These are phyloP conservation scores for Galerucella pusilla DNA, from an alignment of 2,888 invertebrate genomes.

Conservation along the genomic window DNA sequence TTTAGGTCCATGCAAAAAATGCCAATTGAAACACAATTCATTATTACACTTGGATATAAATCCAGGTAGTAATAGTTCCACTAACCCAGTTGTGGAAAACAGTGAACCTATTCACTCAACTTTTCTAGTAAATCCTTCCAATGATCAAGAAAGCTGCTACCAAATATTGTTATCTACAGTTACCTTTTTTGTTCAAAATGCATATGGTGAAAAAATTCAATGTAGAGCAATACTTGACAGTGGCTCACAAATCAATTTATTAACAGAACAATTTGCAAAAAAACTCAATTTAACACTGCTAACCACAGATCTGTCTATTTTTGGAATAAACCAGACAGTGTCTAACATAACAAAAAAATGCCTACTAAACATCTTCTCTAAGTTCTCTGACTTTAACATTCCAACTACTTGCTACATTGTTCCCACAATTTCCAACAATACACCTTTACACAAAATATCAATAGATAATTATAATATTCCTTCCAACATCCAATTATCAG, in stretches of 20 bases:
- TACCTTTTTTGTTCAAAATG: constrained; percentile 18
- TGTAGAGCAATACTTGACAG: constrained; percentile 32
- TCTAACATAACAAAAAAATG: constrained; percentile 20
- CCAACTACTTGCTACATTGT: constrained; percentile 28
- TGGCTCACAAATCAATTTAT: constrained; percentile 32
- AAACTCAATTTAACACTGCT: constrained; percentile 20
- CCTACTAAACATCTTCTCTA: not conserved
- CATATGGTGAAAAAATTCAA: constrained; percentile 11
- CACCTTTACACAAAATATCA: constrained; percentile 18
- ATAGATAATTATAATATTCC: constrained; percentile 22
- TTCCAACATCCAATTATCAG: constrained; percentile 27
- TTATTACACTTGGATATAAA: not conserved
- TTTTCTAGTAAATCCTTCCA: constrained; percentile 5
- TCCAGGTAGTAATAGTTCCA: not conserved
- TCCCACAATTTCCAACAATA: constrained; percentile 28
- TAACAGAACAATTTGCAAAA: constrained; percentile 22
- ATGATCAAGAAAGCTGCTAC: not conserved
- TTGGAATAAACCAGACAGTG: constrained; percentile 3
- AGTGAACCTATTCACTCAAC: constrained; percentile 9
- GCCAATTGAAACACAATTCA: not conserved
- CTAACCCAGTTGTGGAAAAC: not conserved
- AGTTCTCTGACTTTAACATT: constrained; percentile 15
- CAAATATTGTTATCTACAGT: constrained; percentile 27
- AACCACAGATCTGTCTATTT: too few species aligned
- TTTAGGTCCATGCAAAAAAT: too few species aligned